These are phyloP conservation scores for Hylyphantes graminicola DNA, from an alignment of 1,140 invertebrate species.

Conservation along the genomic window DNA sequence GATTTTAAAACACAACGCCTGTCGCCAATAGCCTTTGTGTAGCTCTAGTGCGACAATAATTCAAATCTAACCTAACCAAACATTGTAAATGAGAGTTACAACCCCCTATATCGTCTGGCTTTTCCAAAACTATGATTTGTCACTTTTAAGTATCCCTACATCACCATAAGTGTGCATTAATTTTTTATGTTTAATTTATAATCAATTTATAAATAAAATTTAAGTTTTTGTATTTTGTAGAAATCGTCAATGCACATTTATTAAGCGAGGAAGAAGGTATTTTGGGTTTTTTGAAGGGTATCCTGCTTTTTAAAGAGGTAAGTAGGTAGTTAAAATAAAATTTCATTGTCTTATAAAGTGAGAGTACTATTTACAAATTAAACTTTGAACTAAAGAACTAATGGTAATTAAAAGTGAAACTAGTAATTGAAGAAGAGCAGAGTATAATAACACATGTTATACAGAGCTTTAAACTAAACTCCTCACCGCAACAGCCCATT, in stretches of 20 bases:
- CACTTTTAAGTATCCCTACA: background rate
- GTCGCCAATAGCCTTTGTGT: too few relatives aligned
- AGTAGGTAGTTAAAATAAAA: background rate
- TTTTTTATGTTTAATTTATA: background rate
- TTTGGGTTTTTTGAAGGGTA: constrained; percentile 15
- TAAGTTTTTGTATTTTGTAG: background rate
- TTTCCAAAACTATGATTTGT: background rate
- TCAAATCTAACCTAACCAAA: too few relatives aligned
- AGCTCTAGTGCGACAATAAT: too few relatives aligned
- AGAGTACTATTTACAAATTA: background rate
- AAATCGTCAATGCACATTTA: constrained; percentile 36
- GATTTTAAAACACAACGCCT: too few relatives aligned
- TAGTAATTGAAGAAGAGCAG: background rate
- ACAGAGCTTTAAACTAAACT: too few relatives aligned
- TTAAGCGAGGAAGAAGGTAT: constrained; percentile 18
- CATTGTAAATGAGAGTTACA: background rate
- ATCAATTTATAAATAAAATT: background rate
- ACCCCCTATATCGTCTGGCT: background rate
- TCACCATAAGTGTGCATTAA: background rate
- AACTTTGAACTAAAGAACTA: background rate
- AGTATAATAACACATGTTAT: background rate
- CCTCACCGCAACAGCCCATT: too few relatives aligned
- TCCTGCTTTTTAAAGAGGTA: constrained; percentile 18
- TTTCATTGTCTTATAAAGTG: background rate
- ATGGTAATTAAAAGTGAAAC: background rate